Evolutionary conservation across 92 coral and sea anemone species (phyloP).

Genomic region (Zoanthus sansibaricus): DNA sequence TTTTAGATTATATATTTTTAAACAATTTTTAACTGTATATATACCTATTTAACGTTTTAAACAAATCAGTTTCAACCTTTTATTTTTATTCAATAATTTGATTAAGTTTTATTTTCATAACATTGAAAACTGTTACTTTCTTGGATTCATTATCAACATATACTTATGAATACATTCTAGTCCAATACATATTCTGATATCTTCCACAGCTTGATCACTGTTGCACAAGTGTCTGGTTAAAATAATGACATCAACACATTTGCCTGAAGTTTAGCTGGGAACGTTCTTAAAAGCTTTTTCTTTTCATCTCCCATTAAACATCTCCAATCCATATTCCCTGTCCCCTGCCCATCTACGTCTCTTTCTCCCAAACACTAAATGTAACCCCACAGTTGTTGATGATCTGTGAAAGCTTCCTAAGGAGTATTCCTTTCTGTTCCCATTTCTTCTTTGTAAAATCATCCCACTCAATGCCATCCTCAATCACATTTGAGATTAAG

Average conservation of each 20-base stretch:
- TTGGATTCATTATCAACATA: slow-evolving; percentile 6
- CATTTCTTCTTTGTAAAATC: slow-evolving; percentile 64
- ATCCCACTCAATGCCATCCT: slow-evolving; percentile 67
- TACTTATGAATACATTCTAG: not conserved
- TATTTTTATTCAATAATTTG: no score
- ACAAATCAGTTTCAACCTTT: no score
- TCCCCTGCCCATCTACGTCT: slow-evolving; percentile 59
- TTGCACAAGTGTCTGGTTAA: slow-evolving; percentile 43
- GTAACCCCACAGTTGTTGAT: slow-evolving; percentile 67
- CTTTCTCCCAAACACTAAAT: slow-evolving; percentile 59
- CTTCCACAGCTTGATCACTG: slow-evolving; percentile 65
- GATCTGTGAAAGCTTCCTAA: slow-evolving; percentile 28
- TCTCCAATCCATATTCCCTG: slow-evolving; percentile 53
- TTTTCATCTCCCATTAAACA: slow-evolving; percentile 63
- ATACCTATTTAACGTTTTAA: no score
- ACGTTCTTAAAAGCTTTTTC: slow-evolving; percentile 32
- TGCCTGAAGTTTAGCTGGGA: slow-evolving; percentile 45
- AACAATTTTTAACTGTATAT: no score
- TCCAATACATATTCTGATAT: slow-evolving; percentile 26
- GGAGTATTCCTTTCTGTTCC: slow-evolving; percentile 56
- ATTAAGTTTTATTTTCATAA: not conserved
- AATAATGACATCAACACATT: slow-evolving; percentile 47
- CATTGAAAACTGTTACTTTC: not conserved
- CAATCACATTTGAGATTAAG: slow-evolving; percentile 45
- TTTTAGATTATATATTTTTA: no score